Evolutionary conservation across 2,113 vertebrate genomes (phyloP), one percentile per base, ranked within the genome.

Genomic region (Myotis lucifugus): DNA sequence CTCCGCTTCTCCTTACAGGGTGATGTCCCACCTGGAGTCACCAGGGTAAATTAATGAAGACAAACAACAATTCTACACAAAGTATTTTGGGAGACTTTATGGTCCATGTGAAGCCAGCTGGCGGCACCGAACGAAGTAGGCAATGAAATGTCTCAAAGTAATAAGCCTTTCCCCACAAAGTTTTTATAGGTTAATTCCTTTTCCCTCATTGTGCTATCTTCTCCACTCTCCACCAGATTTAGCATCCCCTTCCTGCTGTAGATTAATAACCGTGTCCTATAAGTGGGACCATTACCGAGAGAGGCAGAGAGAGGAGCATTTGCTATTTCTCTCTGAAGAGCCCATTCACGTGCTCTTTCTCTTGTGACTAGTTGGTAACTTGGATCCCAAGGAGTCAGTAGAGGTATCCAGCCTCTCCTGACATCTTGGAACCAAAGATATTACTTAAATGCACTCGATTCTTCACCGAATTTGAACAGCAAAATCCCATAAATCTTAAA

Each of bases 11-110:
- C 40, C 37, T 88, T 67, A 8, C 8, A 61, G 56, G 76, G 66
- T 78, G 12, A 40, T 73, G n/a, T 54, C 52, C 46, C 73, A 82
- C 23, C 11, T 5, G 1, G 18, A 23, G 50, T 81, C 77, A 85
- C 76, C 25, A 52, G 56, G 48, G 25, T 77, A 88, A 95, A 79
- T 81, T n/a, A 70, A 87, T 76, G 93, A 92, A 90, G 82, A 91
- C 56, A 85, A 50, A 83, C 29, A 85, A 32, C 40, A 48, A 40
- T 23, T 82, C 79, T 59, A 42, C 18, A 61, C 6, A 29, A 64
- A 88, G 70, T 76, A 46, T 84, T 59, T 90, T 77, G 12, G 77
- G 72, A 90, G 88, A 74, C n/a, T 84, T 93, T 92, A 92, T 81
- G 89, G 42, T 83, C 40, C 69, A 27, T n/a, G 73, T 17, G 40